phyloP scores from a whole-genome alignment of 2,888 invertebrate genomes.

The Carabus problematicus region DNA sequence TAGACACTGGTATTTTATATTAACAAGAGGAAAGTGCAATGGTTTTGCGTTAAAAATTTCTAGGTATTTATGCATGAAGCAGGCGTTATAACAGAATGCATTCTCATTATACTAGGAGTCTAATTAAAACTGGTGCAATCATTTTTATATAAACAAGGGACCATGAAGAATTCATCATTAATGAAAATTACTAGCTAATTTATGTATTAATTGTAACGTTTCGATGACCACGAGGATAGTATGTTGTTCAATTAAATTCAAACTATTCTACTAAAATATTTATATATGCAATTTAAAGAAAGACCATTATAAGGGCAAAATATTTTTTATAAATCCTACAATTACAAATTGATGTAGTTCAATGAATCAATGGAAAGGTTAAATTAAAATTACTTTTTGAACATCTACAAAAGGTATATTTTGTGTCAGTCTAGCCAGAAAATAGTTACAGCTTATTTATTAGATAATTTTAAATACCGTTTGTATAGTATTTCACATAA shows the following conservation, averaged over 20 bases:
- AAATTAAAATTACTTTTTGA: too few species aligned
- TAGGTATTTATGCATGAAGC: slow-evolving; percentile 29
- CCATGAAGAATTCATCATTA: slow-evolving; percentile 23
- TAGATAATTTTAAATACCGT: too few species aligned
- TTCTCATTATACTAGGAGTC: slow-evolving; percentile 7
- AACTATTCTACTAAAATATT: background rate
- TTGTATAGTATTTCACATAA: too few species aligned
- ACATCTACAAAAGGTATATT: too few species aligned
- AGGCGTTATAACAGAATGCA: slow-evolving; percentile 14
- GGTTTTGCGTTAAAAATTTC: slow-evolving; percentile 10
- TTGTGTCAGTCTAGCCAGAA: too few species aligned
- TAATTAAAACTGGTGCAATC: slow-evolving; percentile 32
- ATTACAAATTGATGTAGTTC: background rate
- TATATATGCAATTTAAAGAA: slow-evolving; percentile 1
- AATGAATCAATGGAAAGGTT: too few species aligned
- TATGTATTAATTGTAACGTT: slow-evolving; percentile 16
- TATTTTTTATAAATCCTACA: slow-evolving; percentile 6
- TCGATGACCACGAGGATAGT: slow-evolving; percentile 18
- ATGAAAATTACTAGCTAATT: slow-evolving; percentile 9
- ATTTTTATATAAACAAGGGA: slow-evolving; percentile 21
- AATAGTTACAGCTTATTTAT: too few species aligned
- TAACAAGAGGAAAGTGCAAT: too few species aligned
- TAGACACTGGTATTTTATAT: too few species aligned
- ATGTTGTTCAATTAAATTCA: too few species aligned
- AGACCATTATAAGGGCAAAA: background rate